phyloP scores from a whole-genome alignment of 1,140 invertebrate genomes.

The Calycopis cecrops region DNA sequence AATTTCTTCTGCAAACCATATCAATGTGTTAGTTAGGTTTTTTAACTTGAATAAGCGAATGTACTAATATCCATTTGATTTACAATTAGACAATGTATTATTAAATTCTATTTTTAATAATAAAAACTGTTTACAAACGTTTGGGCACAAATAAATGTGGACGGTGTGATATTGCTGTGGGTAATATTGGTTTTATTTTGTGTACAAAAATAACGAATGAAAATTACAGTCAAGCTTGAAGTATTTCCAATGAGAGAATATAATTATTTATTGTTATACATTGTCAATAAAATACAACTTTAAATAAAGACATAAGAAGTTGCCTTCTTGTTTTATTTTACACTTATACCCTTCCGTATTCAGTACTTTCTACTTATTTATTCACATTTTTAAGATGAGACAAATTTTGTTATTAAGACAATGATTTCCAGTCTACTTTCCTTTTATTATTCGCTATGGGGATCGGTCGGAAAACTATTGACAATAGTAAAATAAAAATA shows the following conservation, averaged over 20 bases:
- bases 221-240: slow-evolving; percentile 44
- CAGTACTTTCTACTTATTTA: no score
- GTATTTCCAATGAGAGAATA: slow-evolving; percentile 62
- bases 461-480: no score
- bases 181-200: slow-evolving; percentile 68
- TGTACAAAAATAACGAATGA: slow-evolving; percentile 64
- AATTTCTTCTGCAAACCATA: slow-evolving; percentile 5
- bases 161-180: slow-evolving; percentile 69
- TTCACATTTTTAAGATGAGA: no score
- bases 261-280: slow-evolving; percentile 72
- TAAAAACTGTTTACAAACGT: slow-evolving; percentile 25
- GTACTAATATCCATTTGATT: slow-evolving; percentile 1
- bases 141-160: slow-evolving; percentile 63
- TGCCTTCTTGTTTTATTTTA: slow-evolving; percentile 23
- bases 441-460: no score
- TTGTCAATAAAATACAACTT: slow-evolving; percentile 61
- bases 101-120: slow-evolving; percentile 13
- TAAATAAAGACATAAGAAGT: slow-evolving; percentile 65
- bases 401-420: no score
- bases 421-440: no score
- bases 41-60: neutral
- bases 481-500: slow-evolving; percentile 16
- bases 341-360: neutral
- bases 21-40: slow-evolving; percentile 9
- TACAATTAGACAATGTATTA: neutral